Percentiles rank a stretch among this genome's conserved stretches.
These are phyloP conservation scores for Chaenocephalus aceratus DNA, from an alignment of 2,113 vertebrate genomes.

Conservation along the genomic window DNA sequence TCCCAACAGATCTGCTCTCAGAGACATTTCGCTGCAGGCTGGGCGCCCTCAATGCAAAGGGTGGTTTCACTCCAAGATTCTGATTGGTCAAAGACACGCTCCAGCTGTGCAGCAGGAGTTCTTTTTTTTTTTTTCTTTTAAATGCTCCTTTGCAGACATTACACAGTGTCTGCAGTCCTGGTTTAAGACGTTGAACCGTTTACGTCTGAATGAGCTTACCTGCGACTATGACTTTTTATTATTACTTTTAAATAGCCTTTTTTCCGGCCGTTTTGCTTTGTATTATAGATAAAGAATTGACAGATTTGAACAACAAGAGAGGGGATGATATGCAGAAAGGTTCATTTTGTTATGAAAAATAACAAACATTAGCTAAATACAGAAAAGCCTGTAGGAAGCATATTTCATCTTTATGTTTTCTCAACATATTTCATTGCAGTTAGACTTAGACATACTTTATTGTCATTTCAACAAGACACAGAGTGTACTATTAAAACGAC, in stretches of 20 bases:
- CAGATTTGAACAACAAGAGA: too few species aligned
- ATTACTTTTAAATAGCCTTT: background rate
- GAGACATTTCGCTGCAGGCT: slow-evolving; percentile 48
- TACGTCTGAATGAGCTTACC: background rate
- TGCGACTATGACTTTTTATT: background rate
- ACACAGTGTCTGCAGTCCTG: background rate
- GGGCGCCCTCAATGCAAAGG: slow-evolving; percentile 28
- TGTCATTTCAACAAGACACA: too few species aligned
- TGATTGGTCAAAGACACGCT: slow-evolving; percentile 44
- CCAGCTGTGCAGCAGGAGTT: slow-evolving; percentile 7
- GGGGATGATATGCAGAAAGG: too few species aligned
- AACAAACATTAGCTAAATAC: background rate
- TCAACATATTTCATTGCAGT: too few species aligned
- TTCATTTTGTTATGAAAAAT: too few species aligned
- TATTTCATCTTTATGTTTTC: background rate
- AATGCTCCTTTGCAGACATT: background rate
- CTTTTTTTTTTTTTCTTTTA: too few species aligned
- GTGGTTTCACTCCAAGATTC: slow-evolving; percentile 27
- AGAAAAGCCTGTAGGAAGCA: background rate
- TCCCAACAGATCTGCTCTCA: slow-evolving; percentile 56
- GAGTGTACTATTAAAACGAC: too few species aligned
- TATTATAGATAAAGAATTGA: too few species aligned
- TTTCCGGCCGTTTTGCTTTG: too few species aligned
- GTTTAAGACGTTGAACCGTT: background rate
- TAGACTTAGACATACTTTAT: too few species aligned